These are phyloP conservation scores for Orcinus orca DNA, from an alignment of 2,113 vertebrate genomes.

Conservation along the genomic window DNA sequence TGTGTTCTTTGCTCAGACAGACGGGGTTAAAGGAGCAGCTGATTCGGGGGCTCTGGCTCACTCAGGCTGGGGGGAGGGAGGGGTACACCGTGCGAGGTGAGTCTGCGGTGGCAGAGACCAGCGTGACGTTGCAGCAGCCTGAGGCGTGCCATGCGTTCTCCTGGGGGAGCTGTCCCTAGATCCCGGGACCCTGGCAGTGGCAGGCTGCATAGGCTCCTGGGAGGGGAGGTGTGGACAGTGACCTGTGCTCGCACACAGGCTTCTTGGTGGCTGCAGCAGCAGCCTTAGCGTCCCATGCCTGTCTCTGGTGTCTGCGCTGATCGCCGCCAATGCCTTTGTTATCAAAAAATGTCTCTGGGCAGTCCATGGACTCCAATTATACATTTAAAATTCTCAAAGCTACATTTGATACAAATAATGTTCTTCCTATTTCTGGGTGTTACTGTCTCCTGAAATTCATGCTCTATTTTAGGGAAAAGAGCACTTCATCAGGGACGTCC, in stretches of 20 bases:
- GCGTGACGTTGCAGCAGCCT: too few relatives aligned
- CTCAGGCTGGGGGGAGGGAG: too few relatives aligned
- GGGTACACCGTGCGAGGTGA: accelerated
- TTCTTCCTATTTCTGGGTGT: background rate
- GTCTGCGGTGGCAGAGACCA: accelerated
- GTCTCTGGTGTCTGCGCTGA: too few relatives aligned
- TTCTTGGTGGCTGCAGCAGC: too few relatives aligned
- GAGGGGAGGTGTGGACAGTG: too few relatives aligned
- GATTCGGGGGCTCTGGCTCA: too few relatives aligned
- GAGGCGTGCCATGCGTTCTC: accelerated
- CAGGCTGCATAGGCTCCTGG: accelerated
- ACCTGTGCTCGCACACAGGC: too few relatives aligned
- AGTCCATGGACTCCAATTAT: background rate
- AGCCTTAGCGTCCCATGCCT: too few relatives aligned
- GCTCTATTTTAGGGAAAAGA: background rate
- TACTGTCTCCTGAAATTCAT: background rate
- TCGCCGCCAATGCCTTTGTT: background rate
- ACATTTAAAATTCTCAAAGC: background rate
- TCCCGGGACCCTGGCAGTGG: too few relatives aligned
- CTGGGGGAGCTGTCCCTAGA: too few relatives aligned
- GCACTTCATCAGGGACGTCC: background rate
- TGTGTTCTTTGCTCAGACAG: too few relatives aligned
- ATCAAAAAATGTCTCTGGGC: background rate
- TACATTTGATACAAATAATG: background rate
- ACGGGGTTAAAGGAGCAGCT: too few relatives aligned